A percentile compares a stretch with the other conserved stretches of the same genome.
phyloP scores from a whole-genome alignment of 2,113 vertebrate species.

The Nanorana parkeri region DNA sequence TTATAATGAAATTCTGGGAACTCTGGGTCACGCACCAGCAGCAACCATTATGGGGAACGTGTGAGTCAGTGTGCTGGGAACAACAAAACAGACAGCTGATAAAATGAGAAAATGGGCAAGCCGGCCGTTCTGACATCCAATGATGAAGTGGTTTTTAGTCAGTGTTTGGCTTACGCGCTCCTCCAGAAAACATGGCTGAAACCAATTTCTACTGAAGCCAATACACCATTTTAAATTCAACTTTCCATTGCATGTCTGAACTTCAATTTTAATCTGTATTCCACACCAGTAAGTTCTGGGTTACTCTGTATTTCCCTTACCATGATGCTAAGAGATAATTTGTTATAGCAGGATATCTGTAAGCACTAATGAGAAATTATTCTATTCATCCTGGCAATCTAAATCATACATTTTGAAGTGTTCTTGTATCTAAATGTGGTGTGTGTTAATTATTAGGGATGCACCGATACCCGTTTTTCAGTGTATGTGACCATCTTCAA shows the following conservation, averaged over 20 bases:
- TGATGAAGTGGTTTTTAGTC: slow-evolving; percentile 5
- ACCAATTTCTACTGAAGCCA: not conserved
- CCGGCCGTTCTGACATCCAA: not conserved
- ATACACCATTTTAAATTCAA: not conserved
- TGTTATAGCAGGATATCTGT: not conserved
- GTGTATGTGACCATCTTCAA: too few relatives aligned
- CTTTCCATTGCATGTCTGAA: not conserved
- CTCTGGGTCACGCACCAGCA: not conserved
- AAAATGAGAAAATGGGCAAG: not conserved
- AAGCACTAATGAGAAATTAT: too few relatives aligned
- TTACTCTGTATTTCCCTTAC: not conserved
- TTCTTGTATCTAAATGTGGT: too few relatives aligned
- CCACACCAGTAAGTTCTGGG: not conserved
- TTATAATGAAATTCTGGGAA: not conserved
- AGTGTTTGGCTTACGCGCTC: not conserved
- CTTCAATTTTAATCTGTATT: not conserved
- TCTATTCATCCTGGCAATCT: too few relatives aligned
- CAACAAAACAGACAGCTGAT: slow-evolving; percentile 7
- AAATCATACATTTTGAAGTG: too few relatives aligned
- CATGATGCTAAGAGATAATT: not conserved
- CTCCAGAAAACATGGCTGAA: not conserved
- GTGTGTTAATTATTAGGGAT: too few relatives aligned
- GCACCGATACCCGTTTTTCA: too few relatives aligned
- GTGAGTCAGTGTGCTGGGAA: slow-evolving; percentile 1
- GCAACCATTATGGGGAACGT: not conserved